Percentiles rank a stretch among this genome's conserved stretches.
Evolutionary conservation across 2,113 vertebrate species (phyloP).

Genomic region (Haemorhous mexicanus): DNA sequence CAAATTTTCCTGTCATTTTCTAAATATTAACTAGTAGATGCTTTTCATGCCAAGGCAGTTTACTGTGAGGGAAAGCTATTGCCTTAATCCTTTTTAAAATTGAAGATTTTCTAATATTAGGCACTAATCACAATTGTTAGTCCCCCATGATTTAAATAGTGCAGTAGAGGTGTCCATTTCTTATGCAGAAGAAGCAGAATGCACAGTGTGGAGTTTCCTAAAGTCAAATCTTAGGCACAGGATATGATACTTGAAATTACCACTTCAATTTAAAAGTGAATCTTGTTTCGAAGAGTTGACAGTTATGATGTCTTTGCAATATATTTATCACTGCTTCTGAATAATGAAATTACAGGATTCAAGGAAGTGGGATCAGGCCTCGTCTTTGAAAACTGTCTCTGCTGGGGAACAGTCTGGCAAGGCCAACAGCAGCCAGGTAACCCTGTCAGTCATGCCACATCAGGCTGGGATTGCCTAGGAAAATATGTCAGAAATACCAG

Average conservation of each 20-base stretch:
- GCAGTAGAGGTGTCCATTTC: not conserved
- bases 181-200: not conserved
- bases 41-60: not conserved
- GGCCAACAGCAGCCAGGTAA: not conserved
- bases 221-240: not conserved
- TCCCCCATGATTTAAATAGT: not conserved
- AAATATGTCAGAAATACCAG: not conserved
- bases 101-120: not conserved
- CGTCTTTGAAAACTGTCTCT: not conserved
- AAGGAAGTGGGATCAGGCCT: not conserved
- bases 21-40: not conserved
- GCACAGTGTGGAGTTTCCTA: not conserved
- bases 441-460: not conserved
- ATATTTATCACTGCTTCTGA: not conserved
- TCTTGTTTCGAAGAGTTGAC: not conserved
- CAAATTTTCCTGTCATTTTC: not conserved
- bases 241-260: not conserved
- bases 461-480: not conserved
- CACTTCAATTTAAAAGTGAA: not conserved
- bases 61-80: not conserved
- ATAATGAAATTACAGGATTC: not conserved
- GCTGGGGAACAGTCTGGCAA: not conserved
- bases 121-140: not conserved
- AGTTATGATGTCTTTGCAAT: not conserved
- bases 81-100: not conserved